Base-by-base conservation (phyloP, 2,888 invertebrate genomes). In the Drosophila anceps region DNA sequence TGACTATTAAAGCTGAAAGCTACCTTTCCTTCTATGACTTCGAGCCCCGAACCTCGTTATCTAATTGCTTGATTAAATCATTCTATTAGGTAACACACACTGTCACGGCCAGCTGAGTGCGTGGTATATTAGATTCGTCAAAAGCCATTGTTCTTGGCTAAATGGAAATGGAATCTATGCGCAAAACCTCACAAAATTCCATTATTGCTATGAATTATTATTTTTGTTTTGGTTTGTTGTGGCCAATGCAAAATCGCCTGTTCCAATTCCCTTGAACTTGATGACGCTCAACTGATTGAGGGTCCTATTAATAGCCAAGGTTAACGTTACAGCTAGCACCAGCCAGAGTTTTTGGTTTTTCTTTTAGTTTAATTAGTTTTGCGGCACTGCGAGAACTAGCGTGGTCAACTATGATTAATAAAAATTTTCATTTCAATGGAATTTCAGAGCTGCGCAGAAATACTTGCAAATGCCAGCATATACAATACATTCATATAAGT, bases 221-320 rank as follows among this genome's bases (percentile, higher is more conserved):
- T 48, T 39, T 27, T 29, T 6, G n/a, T 63, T 51, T 39, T 18
- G 31, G 53, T 60, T 74, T 83, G 76, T 75, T 81, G 53, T 81
- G 82, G 81, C 13, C 68, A 55, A 59, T 69, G 79, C 54, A 63
- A 76, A 75, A 68, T 43, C 46, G 63, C 53, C 60, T 79, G 72
- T 62, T 60, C 58, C 50, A 76, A 44, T 84, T 80, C 80, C 86
- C 90, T 90, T 90, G 90, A 90, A 90, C 89, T 90, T 90, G 89
- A 74, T 75, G 79, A 67, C 55, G 63, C 18, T 68, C 31, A 59
- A 60, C 63, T 68, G 68, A 66, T 65, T 76, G 64, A 37, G 27
- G 29, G 53, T 41, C 35, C 68, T 77, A 81, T 66, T 57, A 75
- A 69, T 80, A 84, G 72, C 51, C 84, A 82, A 82, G 84, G 88